These are phyloP conservation scores for Anas platyrhynchos DNA, from an alignment of 2,113 vertebrate genomes.

Conservation along the genomic window DNA sequence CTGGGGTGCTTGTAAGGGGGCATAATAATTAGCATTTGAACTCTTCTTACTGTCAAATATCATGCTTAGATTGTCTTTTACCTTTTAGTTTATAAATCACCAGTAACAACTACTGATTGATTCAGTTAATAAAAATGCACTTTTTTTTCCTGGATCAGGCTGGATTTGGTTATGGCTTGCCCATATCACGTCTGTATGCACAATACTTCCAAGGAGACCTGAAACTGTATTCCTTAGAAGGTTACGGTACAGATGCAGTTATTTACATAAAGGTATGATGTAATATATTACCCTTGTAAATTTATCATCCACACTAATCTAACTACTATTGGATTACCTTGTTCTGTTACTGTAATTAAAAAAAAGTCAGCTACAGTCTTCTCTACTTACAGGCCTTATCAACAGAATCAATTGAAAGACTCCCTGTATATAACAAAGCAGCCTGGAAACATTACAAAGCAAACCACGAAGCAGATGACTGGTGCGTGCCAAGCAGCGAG, in stretches of 20 bases:
- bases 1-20: background rate
- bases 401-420: conserved; percentile 93
- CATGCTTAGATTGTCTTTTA: background rate
- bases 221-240: conserved; percentile 96
- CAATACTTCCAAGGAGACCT: conserved; percentile 98
- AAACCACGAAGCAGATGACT: conserved; percentile 93
- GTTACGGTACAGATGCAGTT: conserved; percentile 92
- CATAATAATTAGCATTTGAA: background rate
- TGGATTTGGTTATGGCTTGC: conserved; percentile 95
- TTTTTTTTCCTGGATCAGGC: conserved; percentile 77
- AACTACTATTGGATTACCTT: background rate
- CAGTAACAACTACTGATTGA: background rate
- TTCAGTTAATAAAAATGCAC: background rate
- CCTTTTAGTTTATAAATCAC: background rate
- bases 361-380: background rate
- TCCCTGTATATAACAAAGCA: conserved; percentile 96
- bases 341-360: background rate
- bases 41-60: background rate
- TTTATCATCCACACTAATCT: background rate
- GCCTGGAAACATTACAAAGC: conserved; percentile 96
- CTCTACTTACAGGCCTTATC: conserved; percentile 86
- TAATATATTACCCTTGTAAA: background rate
- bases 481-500: conserved; percentile 96
- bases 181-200: conserved; percentile 95
- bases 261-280: conserved; percentile 92